Base-by-base conservation (phyloP, 2,113 vertebrate species). In the Takifugu bimaculatus region DNA sequence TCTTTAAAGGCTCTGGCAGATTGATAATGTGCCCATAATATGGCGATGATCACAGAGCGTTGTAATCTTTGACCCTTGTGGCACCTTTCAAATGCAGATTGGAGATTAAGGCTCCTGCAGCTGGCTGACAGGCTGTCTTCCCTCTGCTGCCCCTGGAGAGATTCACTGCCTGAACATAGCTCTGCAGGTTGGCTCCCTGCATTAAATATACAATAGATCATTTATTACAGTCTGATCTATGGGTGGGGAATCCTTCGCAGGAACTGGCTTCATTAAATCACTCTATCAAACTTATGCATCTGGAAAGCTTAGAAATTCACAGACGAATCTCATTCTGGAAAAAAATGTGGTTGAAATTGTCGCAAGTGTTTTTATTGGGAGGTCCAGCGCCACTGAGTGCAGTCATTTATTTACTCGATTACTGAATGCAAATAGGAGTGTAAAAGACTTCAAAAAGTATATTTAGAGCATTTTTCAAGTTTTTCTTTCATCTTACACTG, bases 31-130 rank as follows among this genome's bases (percentile, higher is more conserved):
- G 63, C 79, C 82, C 74, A 79, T 86, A 82, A 76, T 70, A 75
- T 61, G 80, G 72, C 58, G 78, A 84, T 80, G 57, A 86, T 85
- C 67, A 54, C 76, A 32, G 61, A 56, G 65, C 54, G 60, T 57
- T 76, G 67, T 79, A 87, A 87, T 86, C 88, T 87, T 77, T 80
- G 69, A 76, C 74, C 80, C 85, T 80, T 35, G 77, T 78, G 82
- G 56, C 58, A 82, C 79, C 71, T 84, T 81, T 79, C 75, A 79
- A 81, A 79, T 70, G 65, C 69, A 77, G 85, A 87, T 83, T 73
- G 78, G 65, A 78, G 84, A 88, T 88, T 87, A 85, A 83, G 84
- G 54, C 55, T 62, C 66, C 10, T 69, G 66, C 70, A 63, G 70
- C 79, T 62, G 78, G 43, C 71, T 81, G 74, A 83, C 81, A 72